Base-by-base conservation (phyloP, 2,797 vertebrate genomes). In the Paedocypris micromegethes region DNA sequence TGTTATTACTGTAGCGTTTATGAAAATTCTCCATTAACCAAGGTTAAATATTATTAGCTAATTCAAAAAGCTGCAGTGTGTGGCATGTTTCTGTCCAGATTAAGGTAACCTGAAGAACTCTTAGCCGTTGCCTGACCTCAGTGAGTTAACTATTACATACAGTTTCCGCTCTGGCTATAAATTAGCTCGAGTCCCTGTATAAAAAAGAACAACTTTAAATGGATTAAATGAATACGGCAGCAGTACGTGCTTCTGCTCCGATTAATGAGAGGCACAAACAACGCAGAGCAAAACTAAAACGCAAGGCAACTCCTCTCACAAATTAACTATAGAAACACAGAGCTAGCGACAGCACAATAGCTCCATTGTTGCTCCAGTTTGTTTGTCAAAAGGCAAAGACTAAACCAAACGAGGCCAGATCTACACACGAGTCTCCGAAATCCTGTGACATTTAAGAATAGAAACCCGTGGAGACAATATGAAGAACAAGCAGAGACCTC, bases 61-160 rank as follows among this genome's bases (percentile, higher is more conserved):
- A 42, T 39, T 41, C 9, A 55, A 55, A 9, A 58, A 53, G 5
- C 3, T 3, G 2, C 49, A 58, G 50, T 3, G 5, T 37, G 4
- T 40, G 23, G 56, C 5, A 2, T 46, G 37, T n/a, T 7, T 46
- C 58, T 55, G 5, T 5, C 3, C 45, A 54, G 9, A 61, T 47
- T 41, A n/a, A 1, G n/a, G 7, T 49, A 61, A 58, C 47, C 39
- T n/a, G 45, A 39, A 9, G 51, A 40, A 39, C 47, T 51, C 23
- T 57, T 4, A n/a, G 52, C 6, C 5, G 45, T 47, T 4, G 39
- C 4, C 46, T 63, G 46, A 49, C 58, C 9, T 49, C 9, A 38
- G 44, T 38, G 23, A 44, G 53, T 58, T 51, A 70, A 57, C 54
- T 42, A 70, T 70, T 70, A 49, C 41, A 62, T 5, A 47, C 56